A percentile compares a stretch with the other conserved stretches of the same genome.
These are phyloP conservation scores for Nerophis ophidion DNA, from an alignment of 2,113 vertebrate genomes.

Conservation along the genomic window DNA sequence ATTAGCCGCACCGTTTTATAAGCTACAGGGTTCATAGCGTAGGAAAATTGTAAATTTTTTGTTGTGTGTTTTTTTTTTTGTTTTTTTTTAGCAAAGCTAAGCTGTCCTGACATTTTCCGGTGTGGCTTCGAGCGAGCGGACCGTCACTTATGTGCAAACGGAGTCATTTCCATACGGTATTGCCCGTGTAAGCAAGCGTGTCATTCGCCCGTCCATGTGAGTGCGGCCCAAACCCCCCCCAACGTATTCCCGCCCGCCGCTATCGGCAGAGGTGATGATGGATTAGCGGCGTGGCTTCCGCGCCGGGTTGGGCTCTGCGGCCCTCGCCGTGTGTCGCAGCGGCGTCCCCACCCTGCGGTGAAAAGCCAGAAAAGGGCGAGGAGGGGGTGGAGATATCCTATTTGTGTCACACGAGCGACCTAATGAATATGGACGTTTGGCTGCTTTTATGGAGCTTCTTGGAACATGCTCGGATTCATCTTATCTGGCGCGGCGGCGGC, in stretches of 20 bases:
- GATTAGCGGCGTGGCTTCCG: slow-evolving; percentile 59
- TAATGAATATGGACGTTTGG: slow-evolving; percentile 48
- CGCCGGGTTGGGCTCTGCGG: slow-evolving; percentile 54
- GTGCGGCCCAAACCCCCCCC: slow-evolving; percentile 67
- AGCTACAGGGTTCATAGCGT: too few relatives aligned
- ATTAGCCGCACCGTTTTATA: too few relatives aligned
- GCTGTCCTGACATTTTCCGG: too few relatives aligned
- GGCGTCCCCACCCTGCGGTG: slow-evolving; percentile 51
- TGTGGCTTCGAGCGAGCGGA: too few relatives aligned
- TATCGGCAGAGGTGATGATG: slow-evolving; percentile 75
- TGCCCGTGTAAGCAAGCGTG: slow-evolving; percentile 71
- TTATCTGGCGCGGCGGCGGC: background rate
- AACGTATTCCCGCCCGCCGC: slow-evolving; percentile 70
- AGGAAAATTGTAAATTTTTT: too few relatives aligned
- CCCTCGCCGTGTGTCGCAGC: slow-evolving; percentile 51
- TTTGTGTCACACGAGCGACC: slow-evolving; percentile 49
- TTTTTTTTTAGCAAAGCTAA: too few relatives aligned
- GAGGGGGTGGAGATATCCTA: slow-evolving; percentile 28
- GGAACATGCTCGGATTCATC: slow-evolving; percentile 9
- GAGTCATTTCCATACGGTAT: slow-evolving; percentile 67
- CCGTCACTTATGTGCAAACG: slow-evolving; percentile 3
- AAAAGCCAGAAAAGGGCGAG: slow-evolving; percentile 2
- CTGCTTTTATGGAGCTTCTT: slow-evolving; percentile 45
- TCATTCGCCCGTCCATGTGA: slow-evolving; percentile 71
- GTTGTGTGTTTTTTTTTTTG: too few relatives aligned